Percentiles rank a stretch among this genome's conserved stretches.
Evolutionary conservation across 2,797 vertebrate genomes (phyloP).

Genomic region (Rhynchonycteris naso): DNA sequence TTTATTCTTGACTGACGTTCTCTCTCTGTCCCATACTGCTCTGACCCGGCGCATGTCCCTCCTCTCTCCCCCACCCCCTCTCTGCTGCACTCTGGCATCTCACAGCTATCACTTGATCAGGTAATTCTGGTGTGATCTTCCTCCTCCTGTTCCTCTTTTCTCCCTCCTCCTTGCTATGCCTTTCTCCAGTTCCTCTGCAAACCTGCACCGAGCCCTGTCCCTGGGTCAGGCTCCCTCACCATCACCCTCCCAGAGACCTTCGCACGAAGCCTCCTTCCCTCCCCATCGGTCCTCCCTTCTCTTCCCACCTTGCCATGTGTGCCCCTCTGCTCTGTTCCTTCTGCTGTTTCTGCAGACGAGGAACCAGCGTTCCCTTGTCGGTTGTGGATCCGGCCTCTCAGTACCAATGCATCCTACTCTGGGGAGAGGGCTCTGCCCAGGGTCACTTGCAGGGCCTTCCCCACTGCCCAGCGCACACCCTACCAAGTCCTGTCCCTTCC

Average conservation of each 20-base stretch:
- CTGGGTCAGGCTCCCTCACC: background rate
- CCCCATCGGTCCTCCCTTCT: background rate
- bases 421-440: background rate
- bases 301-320: background rate
- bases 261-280: background rate
- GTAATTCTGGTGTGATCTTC: conserved; percentile 93
- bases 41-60: conserved; percentile 95
- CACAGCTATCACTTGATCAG: conserved; percentile 99
- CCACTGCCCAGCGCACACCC: background rate
- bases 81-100: conserved; percentile 99
- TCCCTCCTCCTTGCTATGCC: conserved; percentile 24
- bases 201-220: background rate
- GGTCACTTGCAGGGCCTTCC: background rate
- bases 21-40: conserved; percentile 86
- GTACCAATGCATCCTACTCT: conserved; percentile 5
- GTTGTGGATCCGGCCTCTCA: conserved; percentile 13
- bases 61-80: conserved; percentile 84
- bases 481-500: background rate
- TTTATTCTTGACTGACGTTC: conserved; percentile 72
- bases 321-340: background rate
- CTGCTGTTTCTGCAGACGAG: background rate
- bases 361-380: background rate
- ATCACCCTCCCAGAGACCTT: background rate
- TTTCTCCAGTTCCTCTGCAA: conserved; percentile 54
- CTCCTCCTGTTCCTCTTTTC: conserved; percentile 76